These are phyloP conservation scores for Phocoena sinus DNA, from an alignment of 2,113 vertebrate genomes.

Conservation along the genomic window DNA sequence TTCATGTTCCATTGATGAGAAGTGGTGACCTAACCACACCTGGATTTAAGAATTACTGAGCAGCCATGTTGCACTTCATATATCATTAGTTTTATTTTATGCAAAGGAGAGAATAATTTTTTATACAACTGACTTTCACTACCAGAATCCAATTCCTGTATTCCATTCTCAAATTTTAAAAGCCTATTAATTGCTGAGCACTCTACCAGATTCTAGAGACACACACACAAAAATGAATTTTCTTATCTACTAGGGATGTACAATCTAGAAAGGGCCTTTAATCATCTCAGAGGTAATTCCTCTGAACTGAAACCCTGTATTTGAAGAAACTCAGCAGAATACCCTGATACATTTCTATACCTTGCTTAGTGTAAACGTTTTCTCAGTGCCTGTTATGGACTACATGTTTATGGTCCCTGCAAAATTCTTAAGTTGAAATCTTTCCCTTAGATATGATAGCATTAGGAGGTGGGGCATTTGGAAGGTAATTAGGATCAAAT, in stretches of 20 bases:
- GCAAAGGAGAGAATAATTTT: neutral
- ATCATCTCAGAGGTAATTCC: neutral
- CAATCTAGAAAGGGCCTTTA: neutral
- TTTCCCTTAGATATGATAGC: neutral
- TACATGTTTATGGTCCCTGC: too few species aligned
- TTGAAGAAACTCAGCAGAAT: neutral
- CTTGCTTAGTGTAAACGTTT: neutral
- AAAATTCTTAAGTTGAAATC: neutral
- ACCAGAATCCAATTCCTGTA: neutral
- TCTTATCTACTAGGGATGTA: neutral
- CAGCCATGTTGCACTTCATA: neutral
- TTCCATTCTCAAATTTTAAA: neutral
- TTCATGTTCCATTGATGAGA: neutral
- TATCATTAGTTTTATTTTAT: neutral
- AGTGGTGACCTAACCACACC: neutral
- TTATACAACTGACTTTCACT: neutral
- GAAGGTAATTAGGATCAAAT: neutral
- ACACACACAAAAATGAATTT: neutral
- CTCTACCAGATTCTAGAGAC: neutral
- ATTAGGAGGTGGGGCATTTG: neutral
- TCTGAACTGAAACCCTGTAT: neutral
- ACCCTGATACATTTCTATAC: neutral
- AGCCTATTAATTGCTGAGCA: neutral
- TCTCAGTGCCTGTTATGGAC: neutral
- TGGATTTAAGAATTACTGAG: neutral